Conservation (phyloP, 2,113 vertebrate species). For the Balaeniceps rex region DNA sequence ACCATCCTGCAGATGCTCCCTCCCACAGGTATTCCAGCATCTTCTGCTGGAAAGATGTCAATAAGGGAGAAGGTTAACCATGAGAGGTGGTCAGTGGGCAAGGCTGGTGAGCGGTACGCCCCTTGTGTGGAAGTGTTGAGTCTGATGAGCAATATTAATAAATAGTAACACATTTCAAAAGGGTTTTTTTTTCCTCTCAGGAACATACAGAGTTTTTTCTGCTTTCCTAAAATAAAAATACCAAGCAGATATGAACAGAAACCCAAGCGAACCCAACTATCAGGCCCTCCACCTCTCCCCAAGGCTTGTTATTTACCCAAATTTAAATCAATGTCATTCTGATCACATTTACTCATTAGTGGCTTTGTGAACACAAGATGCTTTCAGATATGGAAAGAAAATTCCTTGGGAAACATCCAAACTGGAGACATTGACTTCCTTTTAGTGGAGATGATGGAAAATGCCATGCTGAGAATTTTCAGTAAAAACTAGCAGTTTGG, state of each 20-base stretch:
- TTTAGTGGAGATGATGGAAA: background rate
- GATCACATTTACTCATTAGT: background rate
- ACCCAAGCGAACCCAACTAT: background rate
- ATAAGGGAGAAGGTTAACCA: background rate
- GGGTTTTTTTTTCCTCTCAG: background rate
- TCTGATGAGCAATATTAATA: background rate
- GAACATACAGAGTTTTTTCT: background rate
- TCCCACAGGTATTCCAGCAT: background rate
- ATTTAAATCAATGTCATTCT: background rate
- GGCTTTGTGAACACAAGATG: slow-evolving; percentile 12
- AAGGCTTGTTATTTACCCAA: slow-evolving; percentile 13
- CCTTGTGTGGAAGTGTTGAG: background rate
- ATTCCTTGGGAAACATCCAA: background rate
- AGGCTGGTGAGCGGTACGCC: background rate
- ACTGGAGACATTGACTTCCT: background rate
- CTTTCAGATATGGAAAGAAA: slow-evolving; percentile 14
- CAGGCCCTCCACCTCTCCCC: background rate
- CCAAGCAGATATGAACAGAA: background rate
- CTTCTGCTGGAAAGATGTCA: background rate
- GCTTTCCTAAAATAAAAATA: background rate
- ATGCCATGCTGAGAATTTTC: background rate
- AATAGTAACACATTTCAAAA: background rate
- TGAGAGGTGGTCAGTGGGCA: background rate
- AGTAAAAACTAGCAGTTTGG: background rate
- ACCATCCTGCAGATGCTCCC: background rate